These are phyloP conservation scores for Lophura swinhoii DNA, from an alignment of 2,797 vertebrate species.

Conservation along the genomic window DNA sequence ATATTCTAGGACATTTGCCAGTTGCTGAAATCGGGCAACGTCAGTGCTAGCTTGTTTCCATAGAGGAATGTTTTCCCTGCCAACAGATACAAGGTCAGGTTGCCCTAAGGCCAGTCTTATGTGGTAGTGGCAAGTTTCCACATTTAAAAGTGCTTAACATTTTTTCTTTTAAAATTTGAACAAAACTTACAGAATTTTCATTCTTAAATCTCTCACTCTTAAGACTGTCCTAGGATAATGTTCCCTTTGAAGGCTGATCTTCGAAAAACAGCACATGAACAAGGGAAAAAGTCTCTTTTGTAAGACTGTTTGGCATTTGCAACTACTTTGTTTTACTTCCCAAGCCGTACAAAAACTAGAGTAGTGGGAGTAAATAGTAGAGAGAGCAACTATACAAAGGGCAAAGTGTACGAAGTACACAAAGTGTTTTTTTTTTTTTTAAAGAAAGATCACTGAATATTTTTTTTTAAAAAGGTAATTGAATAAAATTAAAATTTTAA, in stretches of 20 bases:
- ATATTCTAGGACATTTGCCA: not conserved
- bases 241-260: not conserved
- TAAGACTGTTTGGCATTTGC: slow-evolving; percentile 19
- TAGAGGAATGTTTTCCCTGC: not conserved
- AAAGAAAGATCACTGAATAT: not conserved
- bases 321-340: slow-evolving; percentile 42
- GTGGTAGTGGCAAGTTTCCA: not conserved
- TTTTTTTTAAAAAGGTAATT: not conserved
- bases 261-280: not conserved
- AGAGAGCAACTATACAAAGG: not conserved
- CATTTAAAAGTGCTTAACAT: not conserved
- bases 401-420: not conserved
- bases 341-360: not conserved
- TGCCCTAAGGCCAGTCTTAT: not conserved
- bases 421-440: not conserved
- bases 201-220: not conserved
- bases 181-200: not conserved
- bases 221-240: fast-evolving
- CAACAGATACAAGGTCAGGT: not conserved
- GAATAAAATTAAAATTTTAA: not conserved
- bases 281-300: not conserved
- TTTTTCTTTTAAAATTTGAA: not conserved
- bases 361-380: not conserved
- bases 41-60: not conserved
- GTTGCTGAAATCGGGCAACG: slow-evolving; percentile 2